Percentiles rank a stretch among this genome's conserved stretches.
Conservation (phyloP, 2,888 invertebrate genomes). For the Drosophila maculinotata region DNA sequence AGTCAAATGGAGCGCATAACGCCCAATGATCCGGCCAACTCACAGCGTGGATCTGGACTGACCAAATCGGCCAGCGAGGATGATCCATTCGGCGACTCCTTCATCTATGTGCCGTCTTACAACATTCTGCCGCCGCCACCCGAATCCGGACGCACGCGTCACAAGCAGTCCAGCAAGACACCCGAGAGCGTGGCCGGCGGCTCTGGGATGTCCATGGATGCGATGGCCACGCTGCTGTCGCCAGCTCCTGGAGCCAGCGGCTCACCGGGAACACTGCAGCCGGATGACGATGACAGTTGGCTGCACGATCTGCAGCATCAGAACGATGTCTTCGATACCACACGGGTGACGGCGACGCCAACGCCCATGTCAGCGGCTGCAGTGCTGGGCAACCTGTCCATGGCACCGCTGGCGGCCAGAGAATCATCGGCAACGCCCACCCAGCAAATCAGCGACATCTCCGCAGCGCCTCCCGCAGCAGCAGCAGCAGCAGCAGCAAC, state of each 20-base stretch:
- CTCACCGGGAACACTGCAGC: conserved; percentile 61
- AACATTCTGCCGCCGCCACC: conserved; percentile 84
- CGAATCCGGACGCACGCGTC: conserved; percentile 84
- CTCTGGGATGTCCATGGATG: conserved; percentile 42
- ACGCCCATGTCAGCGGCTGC: conserved; percentile 54
- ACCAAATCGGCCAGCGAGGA: conserved; percentile 85
- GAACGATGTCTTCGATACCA: conserved; percentile 83
- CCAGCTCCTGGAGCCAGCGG: conserved; percentile 48
- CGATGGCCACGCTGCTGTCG: conserved; percentile 64
- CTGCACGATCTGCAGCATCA: conserved; percentile 81
- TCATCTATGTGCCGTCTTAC: conserved; percentile 87
- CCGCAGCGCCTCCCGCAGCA: conserved; percentile 20
- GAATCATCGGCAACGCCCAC: conserved; percentile 79
- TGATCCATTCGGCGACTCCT: conserved; percentile 92
- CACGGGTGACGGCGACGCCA: conserved; percentile 68
- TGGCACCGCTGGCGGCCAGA: conserved; percentile 76
- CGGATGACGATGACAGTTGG: conserved; percentile 82
- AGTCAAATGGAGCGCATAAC: conserved; percentile 95
- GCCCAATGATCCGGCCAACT: conserved; percentile 88
- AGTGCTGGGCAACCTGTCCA: conserved; percentile 56
- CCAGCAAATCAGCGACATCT: conserved; percentile 62
- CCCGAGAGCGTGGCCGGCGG: conserved; percentile 57
- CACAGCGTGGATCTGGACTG: conserved; percentile 70
- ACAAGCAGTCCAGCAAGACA: conserved; percentile 81
- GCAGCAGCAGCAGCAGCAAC: conserved; percentile 6